These are phyloP conservation scores for Agriopis leucophaearia DNA, from an alignment of 2,888 invertebrate species.

Conservation along the genomic window DNA sequence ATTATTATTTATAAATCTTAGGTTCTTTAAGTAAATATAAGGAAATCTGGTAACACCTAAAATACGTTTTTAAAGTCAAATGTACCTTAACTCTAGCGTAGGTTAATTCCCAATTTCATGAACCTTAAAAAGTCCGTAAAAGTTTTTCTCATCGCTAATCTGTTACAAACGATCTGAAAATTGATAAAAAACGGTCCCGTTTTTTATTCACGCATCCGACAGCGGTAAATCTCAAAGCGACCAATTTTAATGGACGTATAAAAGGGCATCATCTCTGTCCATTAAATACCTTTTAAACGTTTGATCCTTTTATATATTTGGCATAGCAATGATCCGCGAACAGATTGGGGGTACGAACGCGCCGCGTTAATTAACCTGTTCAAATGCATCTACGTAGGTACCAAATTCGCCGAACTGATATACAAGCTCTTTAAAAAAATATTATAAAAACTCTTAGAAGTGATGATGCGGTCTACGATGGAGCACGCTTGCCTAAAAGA, in stretches of 20 bases:
- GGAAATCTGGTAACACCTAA: neutral
- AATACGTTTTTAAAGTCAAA: constrained; percentile 2
- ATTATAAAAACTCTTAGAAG: neutral
- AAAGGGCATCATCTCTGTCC: constrained; percentile 83
- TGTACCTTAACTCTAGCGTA: neutral
- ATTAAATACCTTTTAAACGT: constrained; percentile 86
- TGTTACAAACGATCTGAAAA: constrained; percentile 74
- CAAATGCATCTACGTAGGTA: constrained; percentile 49
- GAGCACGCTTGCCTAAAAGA: too few relatives aligned
- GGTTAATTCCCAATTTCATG: constrained; percentile 25
- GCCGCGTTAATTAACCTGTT: constrained; percentile 74
- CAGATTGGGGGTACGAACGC: constrained; percentile 67
- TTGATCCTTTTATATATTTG: constrained; percentile 86
- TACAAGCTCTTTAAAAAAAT: neutral
- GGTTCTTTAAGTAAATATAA: neutral
- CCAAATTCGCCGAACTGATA: neutral
- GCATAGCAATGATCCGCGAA: constrained; percentile 75
- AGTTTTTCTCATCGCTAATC: constrained; percentile 56
- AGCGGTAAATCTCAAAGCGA: constrained; percentile 81
- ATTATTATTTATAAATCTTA: neutral
- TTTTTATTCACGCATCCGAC: constrained; percentile 74
- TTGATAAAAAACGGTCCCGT: constrained; percentile 67
- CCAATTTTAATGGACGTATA: constrained; percentile 82
- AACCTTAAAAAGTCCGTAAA: constrained; percentile 41
- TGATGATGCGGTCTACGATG: too few relatives aligned